Evolutionary conservation across 1,140 invertebrate genomes (phyloP), one percentile per base, ranked within the genome.

Genomic region (Helicoverpa armigera): DNA sequence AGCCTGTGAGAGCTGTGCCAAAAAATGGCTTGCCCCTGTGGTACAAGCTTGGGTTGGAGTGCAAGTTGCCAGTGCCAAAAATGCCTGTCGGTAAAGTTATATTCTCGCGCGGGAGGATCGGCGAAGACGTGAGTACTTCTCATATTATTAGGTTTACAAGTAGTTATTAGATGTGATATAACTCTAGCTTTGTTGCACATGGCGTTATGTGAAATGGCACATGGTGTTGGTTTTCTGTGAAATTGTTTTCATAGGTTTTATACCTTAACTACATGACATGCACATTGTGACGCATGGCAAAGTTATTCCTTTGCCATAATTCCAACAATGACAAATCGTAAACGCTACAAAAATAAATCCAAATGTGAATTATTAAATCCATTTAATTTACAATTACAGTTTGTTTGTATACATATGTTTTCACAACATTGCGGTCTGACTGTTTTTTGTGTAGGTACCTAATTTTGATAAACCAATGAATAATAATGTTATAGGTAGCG

Each of bases 71-170:
- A 35, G 89, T 94, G n/a, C 93, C 93, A 4, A 92, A 94, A 87
- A 94, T 94, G 87, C 93, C 94, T 2, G 82, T 79, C 14, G 92
- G 92, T 13, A 93, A 89, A 77, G 91, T 95, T 74, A 56, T 91
- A 31, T 95, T 94, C 83, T 91, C 94, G 5, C 90, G 94, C 18
- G 94, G 94, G 11, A 95, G 89, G 85, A 92, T 95, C n/a, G 94
- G 93, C 1, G 92, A 93, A 89, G 92, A 94, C 78, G 94, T 95
- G 80, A 92, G 94, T 89, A 80, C 16, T n/a, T 70, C 14, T 60
- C 2, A 31, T 61, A 61, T 12, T 58, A 23, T 11, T 31, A 4
- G 16, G 2, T 23, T 23, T 58, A 58, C 14, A 54, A 23, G 13
- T 56, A 58, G 16, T 7, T 54, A 7, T 16, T n/a, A n/a, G 53